phyloP scores from a whole-genome alignment of 2,888 invertebrate genomes.

The Cheiracanthium punctorium region DNA sequence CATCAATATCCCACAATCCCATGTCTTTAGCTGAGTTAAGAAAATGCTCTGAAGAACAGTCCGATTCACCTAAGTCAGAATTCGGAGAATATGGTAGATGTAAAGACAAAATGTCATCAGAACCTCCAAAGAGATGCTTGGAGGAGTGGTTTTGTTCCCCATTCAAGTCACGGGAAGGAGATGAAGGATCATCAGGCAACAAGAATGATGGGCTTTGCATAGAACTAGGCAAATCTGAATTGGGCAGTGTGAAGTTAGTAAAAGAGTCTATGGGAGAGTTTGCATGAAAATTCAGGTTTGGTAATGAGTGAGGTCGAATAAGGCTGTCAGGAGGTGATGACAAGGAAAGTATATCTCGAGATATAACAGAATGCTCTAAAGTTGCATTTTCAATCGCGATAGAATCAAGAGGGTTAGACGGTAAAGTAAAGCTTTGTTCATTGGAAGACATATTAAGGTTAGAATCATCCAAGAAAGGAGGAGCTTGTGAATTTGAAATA shows the following conservation, averaged over 20 bases:
- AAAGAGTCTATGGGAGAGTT: background rate
- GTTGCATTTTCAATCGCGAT: background rate
- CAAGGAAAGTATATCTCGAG: background rate
- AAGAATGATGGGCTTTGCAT: background rate
- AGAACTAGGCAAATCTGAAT: background rate
- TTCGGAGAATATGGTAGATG: constrained; percentile 8
- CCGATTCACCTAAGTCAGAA: background rate
- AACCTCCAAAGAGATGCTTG: constrained; percentile 47
- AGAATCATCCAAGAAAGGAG: constrained; percentile 16
- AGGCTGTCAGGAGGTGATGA: background rate
- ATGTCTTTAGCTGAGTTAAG: constrained; percentile 4
- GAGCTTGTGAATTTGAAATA: background rate
- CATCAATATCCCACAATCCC: constrained; percentile 22
- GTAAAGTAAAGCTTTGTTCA: constrained; percentile 12
- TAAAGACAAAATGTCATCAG: constrained; percentile 34
- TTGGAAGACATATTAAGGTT: constrained; percentile 21
- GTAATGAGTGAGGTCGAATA: constrained; percentile 31
- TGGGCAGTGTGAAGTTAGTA: background rate
- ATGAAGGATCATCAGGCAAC: background rate
- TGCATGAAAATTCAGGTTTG: constrained; percentile 21
- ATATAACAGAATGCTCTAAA: background rate
- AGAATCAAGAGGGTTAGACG: background rate
- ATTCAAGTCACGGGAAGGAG: constrained; percentile 1
- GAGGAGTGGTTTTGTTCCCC: background rate
- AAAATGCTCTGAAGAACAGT: constrained; percentile 34